phyloP scores from a whole-genome alignment of 2,113 vertebrate genomes.

The Nestor notabilis region DNA sequence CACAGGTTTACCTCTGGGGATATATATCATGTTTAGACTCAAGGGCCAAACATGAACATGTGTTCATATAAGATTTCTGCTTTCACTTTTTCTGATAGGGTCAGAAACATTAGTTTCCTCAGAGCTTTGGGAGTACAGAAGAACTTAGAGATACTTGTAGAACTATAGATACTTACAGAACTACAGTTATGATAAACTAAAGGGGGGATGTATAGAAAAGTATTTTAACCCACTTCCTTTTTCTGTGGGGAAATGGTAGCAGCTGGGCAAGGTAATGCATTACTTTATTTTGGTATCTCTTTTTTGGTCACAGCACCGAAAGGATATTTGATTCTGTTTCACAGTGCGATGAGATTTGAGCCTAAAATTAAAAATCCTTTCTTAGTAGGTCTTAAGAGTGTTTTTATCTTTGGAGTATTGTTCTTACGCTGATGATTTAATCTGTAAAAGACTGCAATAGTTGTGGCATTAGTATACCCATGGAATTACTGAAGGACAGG shows the following conservation, averaged over 20 bases:
- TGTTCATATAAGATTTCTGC: neutral
- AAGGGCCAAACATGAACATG: neutral
- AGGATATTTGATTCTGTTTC: neutral
- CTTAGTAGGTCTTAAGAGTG: neutral
- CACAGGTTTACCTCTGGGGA: neutral
- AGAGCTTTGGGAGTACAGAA: neutral
- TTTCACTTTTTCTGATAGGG: neutral
- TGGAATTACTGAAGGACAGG: neutral
- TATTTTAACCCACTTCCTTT: neutral
- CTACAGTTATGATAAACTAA: neutral
- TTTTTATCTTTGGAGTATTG: neutral
- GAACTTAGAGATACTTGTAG: neutral
- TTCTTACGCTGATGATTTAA: neutral
- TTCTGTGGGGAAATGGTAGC: neutral
- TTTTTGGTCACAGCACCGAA: neutral
- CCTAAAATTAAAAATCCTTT: neutral
- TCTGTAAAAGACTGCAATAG: neutral
- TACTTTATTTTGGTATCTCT: neutral
- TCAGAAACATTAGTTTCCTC: neutral
- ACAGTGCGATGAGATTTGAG: neutral
- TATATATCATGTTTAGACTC: neutral
- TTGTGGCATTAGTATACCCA: neutral
- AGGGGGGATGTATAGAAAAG: neutral
- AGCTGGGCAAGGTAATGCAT: neutral
- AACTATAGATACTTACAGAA: neutral